Evolutionary conservation across 1,140 invertebrate species (phyloP), one percentile per base, ranked within the genome.

Genomic region (Linepithema humile): DNA sequence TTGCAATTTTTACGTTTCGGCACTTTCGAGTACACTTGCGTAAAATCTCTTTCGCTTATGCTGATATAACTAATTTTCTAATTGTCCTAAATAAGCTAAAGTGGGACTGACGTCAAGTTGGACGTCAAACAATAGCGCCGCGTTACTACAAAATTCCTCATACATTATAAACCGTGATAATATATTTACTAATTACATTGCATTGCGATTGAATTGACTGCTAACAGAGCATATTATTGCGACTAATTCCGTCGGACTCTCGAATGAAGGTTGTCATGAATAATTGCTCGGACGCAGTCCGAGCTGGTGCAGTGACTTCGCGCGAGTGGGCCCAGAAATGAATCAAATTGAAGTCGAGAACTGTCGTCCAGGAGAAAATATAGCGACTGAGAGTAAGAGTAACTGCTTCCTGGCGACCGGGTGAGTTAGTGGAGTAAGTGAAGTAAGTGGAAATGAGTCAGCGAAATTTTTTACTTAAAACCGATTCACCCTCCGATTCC

Each of bases 321-420:
- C 3, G 75, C 64, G 64, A 80, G 75, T 29, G 64, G 75, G 48
- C 50, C 23, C 75, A 80, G 75, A 80, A 80, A 35, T 57, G 75
- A 80, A 70, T 80, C 38, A 55, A 80, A 80, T 80, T 43, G 75
- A 80, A 80, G 75, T 57, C 64, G 40, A 70, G 75, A 80, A 69
- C 64, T 80, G 75, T 69, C 75, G 75, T 69, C 75, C 64, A 26
- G 64, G 35, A 80, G 75, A 80, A 80, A 80, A 80, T 80, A 70
- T 69, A 69, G 75, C 75, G 64, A 40, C 48, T 70, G 48, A 38
- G 75, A 80, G 40, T 69, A 80, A 80, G 75, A 80, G 64, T 80
- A 80, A 80, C 75, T 80, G 75, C 75, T 80, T 80, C 75, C 75
- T 80, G 75, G 64, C 75, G 64, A 80, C 38, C 64, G 62, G 64